phyloP scores from a whole-genome alignment of 1,140 invertebrate genomes.

The Cheumatopsyche charites region DNA sequence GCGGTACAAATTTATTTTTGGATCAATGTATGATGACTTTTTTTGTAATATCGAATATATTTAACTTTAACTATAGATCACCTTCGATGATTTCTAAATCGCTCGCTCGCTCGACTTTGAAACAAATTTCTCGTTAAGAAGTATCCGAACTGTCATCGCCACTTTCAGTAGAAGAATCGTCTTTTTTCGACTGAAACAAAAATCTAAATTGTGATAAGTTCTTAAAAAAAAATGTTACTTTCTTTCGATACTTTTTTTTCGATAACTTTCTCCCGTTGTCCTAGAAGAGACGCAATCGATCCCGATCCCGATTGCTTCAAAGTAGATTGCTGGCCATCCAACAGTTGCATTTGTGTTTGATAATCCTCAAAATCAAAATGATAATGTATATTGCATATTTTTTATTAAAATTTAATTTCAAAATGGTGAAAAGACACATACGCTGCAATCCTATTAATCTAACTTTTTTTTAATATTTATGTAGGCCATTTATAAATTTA shows the following conservation, averaged over 20 bases:
- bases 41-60: too few species aligned
- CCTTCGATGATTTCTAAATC: too few species aligned
- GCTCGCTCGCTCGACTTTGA: background rate
- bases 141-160: conserved; percentile 24
- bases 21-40: too few species aligned
- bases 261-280: conserved; percentile 27
- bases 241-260: conserved; percentile 35
- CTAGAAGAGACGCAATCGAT: conserved; percentile 43
- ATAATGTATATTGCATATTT: background rate
- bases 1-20: too few species aligned
- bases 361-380: conserved; percentile 42
- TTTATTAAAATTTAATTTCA: too few species aligned
- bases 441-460: too few species aligned
- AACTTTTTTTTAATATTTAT: too few species aligned
- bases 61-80: too few species aligned
- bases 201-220: background rate
- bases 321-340: conserved; percentile 37
- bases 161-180: conserved; percentile 12
- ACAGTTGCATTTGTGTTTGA: conserved; percentile 31
- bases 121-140: background rate
- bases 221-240: background rate
- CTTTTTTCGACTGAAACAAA: conserved; percentile 11
- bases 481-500: too few species aligned
- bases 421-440: too few species aligned
- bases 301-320: conserved; percentile 36